These are phyloP conservation scores for Cirrhinus molitorella DNA, from an alignment of 2,797 vertebrate genomes.

Conservation along the genomic window DNA sequence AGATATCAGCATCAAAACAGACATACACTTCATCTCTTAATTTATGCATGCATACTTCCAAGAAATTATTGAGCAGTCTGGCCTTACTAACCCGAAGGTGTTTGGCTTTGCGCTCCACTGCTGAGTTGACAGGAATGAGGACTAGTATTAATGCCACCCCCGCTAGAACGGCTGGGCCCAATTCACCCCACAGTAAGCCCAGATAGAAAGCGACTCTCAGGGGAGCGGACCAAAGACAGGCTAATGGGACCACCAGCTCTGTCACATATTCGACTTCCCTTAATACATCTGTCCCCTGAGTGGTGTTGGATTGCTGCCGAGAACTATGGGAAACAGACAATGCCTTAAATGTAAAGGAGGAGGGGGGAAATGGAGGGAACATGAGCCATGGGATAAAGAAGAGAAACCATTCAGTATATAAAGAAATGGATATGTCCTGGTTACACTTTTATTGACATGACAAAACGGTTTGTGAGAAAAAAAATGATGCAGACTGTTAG, in stretches of 20 bases:
- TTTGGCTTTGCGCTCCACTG: conserved; percentile 68
- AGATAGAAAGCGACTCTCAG: conserved; percentile 71
- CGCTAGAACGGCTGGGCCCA: conserved; percentile 67
- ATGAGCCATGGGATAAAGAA: conserved; percentile 14
- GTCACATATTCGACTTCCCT: conserved; percentile 71
- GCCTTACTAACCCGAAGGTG: conserved; percentile 69
- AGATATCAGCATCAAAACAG: neutral
- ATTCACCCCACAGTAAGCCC: conserved; percentile 73
- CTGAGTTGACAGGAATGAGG: conserved; percentile 68
- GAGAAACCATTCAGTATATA: conserved; percentile 3
- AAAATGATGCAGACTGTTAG: neutral
- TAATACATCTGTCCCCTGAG: conserved; percentile 62
- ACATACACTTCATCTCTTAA: neutral
- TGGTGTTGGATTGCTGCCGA: conserved; percentile 59
- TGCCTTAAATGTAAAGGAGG: conserved; percentile 62
- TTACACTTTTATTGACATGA: neutral
- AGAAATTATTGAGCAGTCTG: neutral
- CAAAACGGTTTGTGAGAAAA: neutral
- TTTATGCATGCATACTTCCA: neutral
- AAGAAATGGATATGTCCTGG: conserved; percentile 4
- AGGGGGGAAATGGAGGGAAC: neutral
- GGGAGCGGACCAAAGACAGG: conserved; percentile 72
- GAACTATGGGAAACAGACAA: conserved; percentile 69
- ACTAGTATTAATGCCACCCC: conserved; percentile 69
- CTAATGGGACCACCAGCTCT: conserved; percentile 68